Evolutionary conservation across 2,888 invertebrate species (phyloP).

Genomic region (Eubasilissa splendida): DNA sequence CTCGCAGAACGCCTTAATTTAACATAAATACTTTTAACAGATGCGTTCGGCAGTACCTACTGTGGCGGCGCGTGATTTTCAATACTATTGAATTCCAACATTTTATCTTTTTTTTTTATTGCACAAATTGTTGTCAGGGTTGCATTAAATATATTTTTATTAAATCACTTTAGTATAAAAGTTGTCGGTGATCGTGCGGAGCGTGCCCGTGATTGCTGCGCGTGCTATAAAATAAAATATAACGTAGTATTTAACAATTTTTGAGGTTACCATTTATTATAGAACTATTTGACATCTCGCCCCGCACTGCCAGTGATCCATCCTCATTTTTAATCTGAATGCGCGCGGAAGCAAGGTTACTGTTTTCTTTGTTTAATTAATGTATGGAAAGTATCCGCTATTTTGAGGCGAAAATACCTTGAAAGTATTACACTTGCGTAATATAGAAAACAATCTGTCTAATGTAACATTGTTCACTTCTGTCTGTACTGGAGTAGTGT

Average conservation of each 20-base stretch:
- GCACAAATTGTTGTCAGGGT: no score
- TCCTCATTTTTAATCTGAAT: background rate
- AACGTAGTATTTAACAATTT: no score
- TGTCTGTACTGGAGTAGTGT: background rate
- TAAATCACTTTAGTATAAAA: no score
- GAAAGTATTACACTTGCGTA: slow-evolving; percentile 30
- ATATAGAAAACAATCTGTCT: background rate
- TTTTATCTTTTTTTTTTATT: no score
- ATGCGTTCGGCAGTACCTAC: background rate
- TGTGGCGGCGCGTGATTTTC: slow-evolving; percentile 9
- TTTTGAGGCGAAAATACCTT: slow-evolving; percentile 10
- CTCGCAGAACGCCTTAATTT: slow-evolving; percentile 26
- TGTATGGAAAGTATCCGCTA: slow-evolving; percentile 27
- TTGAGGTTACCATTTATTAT: no score
- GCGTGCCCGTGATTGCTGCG: no score
- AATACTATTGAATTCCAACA: background rate
- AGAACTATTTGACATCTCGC: no score
- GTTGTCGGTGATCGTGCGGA: no score
- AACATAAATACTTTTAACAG: slow-evolving; percentile 10
- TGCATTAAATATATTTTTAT: no score
- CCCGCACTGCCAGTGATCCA: slow-evolving; percentile 10
- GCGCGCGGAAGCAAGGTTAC: slow-evolving; percentile 7
- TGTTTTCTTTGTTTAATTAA: slow-evolving; percentile 16
- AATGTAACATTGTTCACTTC: background rate
- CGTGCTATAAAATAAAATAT: no score